These are phyloP conservation scores for Akabosia matsudoensis DNA, from an alignment of 1,140 invertebrate species.

Conservation along the genomic window DNA sequence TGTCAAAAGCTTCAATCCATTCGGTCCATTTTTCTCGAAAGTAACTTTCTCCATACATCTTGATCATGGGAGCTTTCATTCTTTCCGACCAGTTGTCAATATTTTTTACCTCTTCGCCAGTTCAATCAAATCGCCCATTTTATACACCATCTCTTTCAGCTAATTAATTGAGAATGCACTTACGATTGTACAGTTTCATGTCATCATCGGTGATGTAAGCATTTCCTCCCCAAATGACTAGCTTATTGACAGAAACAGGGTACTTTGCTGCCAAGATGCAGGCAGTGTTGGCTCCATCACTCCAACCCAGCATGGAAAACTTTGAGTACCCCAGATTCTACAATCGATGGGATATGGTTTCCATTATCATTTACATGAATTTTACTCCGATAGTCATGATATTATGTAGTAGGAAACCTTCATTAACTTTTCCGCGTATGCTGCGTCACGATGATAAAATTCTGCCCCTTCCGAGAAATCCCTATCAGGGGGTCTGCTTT, in stretches of 20 bases:
- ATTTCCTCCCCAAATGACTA: slow-evolving; percentile 75
- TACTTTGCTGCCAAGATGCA: slow-evolving; percentile 70
- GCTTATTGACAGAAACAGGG: slow-evolving; percentile 64
- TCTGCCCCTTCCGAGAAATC: slow-evolving; percentile 60
- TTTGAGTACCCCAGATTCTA: slow-evolving; percentile 62
- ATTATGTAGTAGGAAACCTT: slow-evolving; percentile 59
- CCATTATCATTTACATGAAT: not conserved
- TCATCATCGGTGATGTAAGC: slow-evolving; percentile 69
- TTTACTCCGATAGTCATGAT: not conserved
- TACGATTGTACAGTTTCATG: slow-evolving; percentile 60
- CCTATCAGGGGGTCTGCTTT: slow-evolving; percentile 71
- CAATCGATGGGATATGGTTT: slow-evolving; percentile 27
- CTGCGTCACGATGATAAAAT: slow-evolving; percentile 73
- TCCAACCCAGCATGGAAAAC: slow-evolving; percentile 82
- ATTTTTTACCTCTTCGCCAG: slow-evolving; percentile 60
- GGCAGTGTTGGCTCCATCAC: slow-evolving; percentile 78
- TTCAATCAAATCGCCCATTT: too few relatives aligned
- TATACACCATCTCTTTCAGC: too few relatives aligned
- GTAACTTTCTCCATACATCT: slow-evolving; percentile 70
- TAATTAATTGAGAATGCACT: not conserved
- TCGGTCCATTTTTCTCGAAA: slow-evolving; percentile 66
- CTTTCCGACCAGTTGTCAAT: slow-evolving; percentile 73
- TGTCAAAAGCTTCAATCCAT: slow-evolving; percentile 68
- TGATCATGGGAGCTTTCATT: slow-evolving; percentile 69
- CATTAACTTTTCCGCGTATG: slow-evolving; percentile 67